A percentile compares a stretch with the other conserved stretches of the same genome.
These are phyloP conservation scores for Lophotis ruficrista DNA, from an alignment of 2,113 vertebrate species.

Conservation along the genomic window DNA sequence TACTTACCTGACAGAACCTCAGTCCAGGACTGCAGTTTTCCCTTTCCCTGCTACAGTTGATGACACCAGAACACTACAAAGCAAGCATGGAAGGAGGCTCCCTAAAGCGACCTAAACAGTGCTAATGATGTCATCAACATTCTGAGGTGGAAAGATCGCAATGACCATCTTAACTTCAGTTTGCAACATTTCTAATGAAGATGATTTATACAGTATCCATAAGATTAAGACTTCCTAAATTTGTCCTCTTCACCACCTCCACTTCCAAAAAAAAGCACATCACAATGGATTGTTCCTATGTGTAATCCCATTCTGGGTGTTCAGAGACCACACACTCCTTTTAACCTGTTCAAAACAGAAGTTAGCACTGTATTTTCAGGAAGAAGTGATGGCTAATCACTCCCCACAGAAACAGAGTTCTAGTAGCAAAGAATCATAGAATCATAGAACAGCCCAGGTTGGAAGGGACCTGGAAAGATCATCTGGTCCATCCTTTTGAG, in stretches of 20 bases:
- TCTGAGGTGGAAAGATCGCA: background rate
- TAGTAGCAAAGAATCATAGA: background rate
- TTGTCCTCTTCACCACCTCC: background rate
- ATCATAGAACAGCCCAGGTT: background rate
- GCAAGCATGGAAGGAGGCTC: background rate
- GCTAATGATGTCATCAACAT: background rate
- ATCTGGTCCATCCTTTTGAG: background rate
- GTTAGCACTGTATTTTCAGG: background rate
- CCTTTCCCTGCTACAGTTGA: background rate
- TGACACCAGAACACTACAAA: background rate
- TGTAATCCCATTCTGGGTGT: background rate
- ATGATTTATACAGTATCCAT: background rate
- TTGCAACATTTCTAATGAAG: background rate
- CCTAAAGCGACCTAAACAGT: background rate
- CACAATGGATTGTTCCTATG: background rate
- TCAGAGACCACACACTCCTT: background rate
- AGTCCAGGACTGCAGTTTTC: background rate
- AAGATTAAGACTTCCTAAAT: background rate
- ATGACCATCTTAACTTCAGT: background rate
- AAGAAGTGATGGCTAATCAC: background rate
- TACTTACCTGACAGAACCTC: background rate
- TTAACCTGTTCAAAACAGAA: background rate
- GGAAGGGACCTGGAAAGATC: background rate
- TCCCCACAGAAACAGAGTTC: background rate
- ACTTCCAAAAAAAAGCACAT: background rate